A percentile compares a stretch with the other conserved stretches of the same genome.
Conservation (phyloP, 1,140 invertebrate genomes). For the Drosophila pruinosa region DNA sequence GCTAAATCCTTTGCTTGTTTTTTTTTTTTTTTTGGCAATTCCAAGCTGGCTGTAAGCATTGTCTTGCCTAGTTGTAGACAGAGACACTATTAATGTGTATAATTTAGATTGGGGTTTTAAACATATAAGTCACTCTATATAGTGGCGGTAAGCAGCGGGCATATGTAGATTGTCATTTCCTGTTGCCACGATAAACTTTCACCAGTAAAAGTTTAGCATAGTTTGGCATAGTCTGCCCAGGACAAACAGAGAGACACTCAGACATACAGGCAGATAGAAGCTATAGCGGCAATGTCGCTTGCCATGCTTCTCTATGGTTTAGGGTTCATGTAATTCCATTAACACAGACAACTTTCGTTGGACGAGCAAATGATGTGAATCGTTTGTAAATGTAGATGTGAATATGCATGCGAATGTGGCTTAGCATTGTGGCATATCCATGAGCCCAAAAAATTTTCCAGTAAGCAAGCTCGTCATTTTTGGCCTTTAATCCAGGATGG, state of each 20-base stretch:
- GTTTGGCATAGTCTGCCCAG: slow-evolving; percentile 46
- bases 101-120: slow-evolving; percentile 15
- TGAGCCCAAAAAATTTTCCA: slow-evolving; percentile 3
- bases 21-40: no score
- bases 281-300: slow-evolving; percentile 59
- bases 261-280: background rate
- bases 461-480: slow-evolving; percentile 11
- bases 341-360: slow-evolving; percentile 74
- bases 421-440: slow-evolving; percentile 5
- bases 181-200: slow-evolving; percentile 39
- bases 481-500: background rate
- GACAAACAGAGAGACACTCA: background rate
- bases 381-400: background rate
- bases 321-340: slow-evolving; percentile 77
- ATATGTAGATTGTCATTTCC: slow-evolving; percentile 54
- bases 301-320: slow-evolving; percentile 60
- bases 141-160: background rate
- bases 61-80: background rate
- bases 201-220: slow-evolving; percentile 51
- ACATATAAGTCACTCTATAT: slow-evolving; percentile 21
- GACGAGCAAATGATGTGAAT: slow-evolving; percentile 55
- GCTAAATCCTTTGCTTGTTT: background rate
- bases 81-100: background rate
- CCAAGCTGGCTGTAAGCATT: background rate
- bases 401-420: background rate